A percentile compares a stretch with the other conserved stretches of the same genome.
Evolutionary conservation across 2,113 vertebrate species (phyloP).

Genomic region (Bubo bubo): DNA sequence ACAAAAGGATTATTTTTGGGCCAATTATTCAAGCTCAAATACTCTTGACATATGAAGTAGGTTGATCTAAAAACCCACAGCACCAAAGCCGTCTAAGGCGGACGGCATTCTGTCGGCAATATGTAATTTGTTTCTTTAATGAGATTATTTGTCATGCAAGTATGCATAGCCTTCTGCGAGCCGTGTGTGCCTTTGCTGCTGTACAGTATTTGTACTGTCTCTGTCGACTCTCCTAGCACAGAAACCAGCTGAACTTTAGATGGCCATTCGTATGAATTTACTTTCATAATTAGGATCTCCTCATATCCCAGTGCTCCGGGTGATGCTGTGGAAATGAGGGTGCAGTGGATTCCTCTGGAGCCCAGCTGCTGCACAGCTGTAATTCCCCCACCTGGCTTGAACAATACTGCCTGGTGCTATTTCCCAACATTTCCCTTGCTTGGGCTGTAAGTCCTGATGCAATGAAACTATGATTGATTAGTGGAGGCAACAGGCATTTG

Average conservation of each 20-base stretch:
- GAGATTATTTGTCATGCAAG: conserved; percentile 31
- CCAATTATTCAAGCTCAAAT: conserved; percentile 43
- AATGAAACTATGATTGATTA: not conserved
- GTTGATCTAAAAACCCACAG: not conserved
- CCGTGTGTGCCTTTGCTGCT: not conserved
- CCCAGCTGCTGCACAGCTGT: not conserved
- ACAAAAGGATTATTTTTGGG: conserved; percentile 51
- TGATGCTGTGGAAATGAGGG: not conserved
- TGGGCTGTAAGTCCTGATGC: not conserved
- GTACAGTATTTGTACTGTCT: not conserved
- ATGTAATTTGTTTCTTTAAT: conserved; percentile 47
- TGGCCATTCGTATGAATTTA: not conserved
- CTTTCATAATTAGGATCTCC: not conserved
- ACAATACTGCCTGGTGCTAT: not conserved
- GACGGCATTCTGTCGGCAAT: not conserved
- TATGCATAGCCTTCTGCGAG: not conserved
- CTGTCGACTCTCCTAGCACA: not conserved
- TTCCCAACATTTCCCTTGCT: not conserved
- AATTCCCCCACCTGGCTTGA: not conserved
- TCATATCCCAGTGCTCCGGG: rapidly evolving
- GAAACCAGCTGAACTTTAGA: not conserved
- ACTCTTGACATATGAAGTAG: not conserved
- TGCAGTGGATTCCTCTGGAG: not conserved
- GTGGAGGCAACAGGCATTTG: not conserved
- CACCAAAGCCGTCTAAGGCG: not conserved